Conservation (phyloP, 2,797 vertebrate genomes). For the Macropus fuliginosus region DNA sequence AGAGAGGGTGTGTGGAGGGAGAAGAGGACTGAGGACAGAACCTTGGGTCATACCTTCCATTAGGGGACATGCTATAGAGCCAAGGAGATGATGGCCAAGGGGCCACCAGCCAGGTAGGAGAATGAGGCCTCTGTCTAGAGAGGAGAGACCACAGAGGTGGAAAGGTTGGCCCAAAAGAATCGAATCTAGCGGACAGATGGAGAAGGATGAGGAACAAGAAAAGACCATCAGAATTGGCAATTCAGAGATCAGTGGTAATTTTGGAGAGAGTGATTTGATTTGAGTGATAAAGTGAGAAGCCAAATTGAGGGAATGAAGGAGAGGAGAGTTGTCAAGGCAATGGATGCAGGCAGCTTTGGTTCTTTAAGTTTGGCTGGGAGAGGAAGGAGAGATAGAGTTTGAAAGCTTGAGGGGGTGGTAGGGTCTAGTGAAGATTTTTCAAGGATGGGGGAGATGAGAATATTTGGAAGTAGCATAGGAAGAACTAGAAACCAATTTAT, state of each 20-base stretch:
- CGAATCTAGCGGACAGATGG: neutral
- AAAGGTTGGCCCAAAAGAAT: neutral
- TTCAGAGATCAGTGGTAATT: neutral
- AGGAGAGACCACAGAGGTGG: neutral
- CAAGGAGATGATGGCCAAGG: neutral
- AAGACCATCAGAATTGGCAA: neutral
- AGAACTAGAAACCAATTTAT: neutral
- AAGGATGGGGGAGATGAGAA: neutral
- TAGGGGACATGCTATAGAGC: neutral
- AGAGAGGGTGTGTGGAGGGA: neutral
- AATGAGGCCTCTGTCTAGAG: neutral
- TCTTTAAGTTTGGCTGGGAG: neutral
- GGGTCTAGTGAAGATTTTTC: neutral
- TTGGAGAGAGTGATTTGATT: neutral
- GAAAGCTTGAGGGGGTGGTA: neutral
- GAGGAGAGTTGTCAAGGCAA: neutral
- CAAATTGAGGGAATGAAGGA: neutral
- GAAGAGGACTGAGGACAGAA: neutral
- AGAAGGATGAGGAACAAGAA: neutral
- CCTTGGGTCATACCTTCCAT: neutral
- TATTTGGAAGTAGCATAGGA: neutral
- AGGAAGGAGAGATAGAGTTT: neutral
- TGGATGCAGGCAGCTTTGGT: neutral
- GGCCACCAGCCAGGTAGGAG: neutral
- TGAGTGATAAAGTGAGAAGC: neutral